Evolutionary conservation across 2,888 invertebrate species (phyloP).

Genomic region (Drosophila picticornis): DNA sequence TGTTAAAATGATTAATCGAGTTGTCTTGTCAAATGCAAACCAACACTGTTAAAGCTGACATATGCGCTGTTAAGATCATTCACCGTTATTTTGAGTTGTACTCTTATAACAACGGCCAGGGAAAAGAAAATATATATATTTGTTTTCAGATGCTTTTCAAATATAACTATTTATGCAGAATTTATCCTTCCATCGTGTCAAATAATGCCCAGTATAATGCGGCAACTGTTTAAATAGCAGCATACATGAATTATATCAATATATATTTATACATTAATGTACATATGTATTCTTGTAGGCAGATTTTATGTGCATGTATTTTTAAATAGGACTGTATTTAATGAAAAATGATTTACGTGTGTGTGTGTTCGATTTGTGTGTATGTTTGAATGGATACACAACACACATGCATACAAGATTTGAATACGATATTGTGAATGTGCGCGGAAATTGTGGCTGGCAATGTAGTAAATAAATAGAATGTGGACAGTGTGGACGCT

Average conservation of each 20-base stretch:
- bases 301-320: slow-evolving; percentile 9
- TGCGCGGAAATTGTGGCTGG: slow-evolving; percentile 17
- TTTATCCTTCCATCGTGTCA: background rate
- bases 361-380: background rate
- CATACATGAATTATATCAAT: background rate
- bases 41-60: background rate
- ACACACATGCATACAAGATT: slow-evolving; percentile 1
- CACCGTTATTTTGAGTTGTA: background rate
- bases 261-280: background rate
- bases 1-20: background rate
- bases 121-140: background rate
- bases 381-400: background rate
- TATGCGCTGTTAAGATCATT: background rate
- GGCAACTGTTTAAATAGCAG: slow-evolving; percentile 3
- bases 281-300: background rate
- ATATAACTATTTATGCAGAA: background rate
- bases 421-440: slow-evolving; percentile 34
- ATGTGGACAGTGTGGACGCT: slow-evolving; percentile 72
- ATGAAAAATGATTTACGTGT: slow-evolving; percentile 8
- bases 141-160: background rate
- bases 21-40: background rate
- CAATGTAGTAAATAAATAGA: slow-evolving; percentile 48
- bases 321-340: slow-evolving; percentile 30
- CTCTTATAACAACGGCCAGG: background rate
- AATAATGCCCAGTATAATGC: slow-evolving; percentile 1